A percentile compares a stretch with the other conserved stretches of the same genome.
These are phyloP conservation scores for Ardeotis arabs DNA, from an alignment of 2,113 vertebrate species.

Conservation along the genomic window DNA sequence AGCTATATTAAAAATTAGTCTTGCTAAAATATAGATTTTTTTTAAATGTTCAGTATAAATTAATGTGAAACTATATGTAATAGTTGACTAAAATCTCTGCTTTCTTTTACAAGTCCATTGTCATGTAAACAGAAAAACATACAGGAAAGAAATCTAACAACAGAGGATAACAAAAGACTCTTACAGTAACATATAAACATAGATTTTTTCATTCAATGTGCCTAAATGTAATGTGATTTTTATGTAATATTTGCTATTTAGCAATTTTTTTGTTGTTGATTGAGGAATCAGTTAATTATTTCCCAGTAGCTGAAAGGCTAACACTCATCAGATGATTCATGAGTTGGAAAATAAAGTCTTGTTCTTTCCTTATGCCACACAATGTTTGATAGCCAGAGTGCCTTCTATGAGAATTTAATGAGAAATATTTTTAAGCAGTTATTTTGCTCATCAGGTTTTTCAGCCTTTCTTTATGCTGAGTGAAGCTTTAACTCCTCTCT, in stretches of 20 bases:
- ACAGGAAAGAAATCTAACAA: constrained; percentile 6
- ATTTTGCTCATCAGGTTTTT: neutral
- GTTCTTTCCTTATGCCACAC: neutral
- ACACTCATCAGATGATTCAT: neutral
- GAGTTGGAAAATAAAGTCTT: neutral
- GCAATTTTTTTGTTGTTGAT: neutral
- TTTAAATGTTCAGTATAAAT: neutral
- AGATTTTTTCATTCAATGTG: neutral
- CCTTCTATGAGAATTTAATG: neutral
- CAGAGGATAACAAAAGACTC: neutral
- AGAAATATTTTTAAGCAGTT: constrained; percentile 13
- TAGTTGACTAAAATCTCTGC: neutral
- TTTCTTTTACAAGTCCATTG: neutral
- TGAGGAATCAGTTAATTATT: neutral
- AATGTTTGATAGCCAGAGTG: neutral
- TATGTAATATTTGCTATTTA: neutral
- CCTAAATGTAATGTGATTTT: neutral
- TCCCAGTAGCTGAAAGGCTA: neutral
- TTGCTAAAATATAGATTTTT: neutral
- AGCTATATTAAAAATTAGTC: neutral
- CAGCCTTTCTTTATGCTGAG: neutral
- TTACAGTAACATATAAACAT: neutral
- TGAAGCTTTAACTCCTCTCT: neutral
- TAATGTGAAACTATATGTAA: neutral
- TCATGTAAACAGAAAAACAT: neutral